phyloP scores from a whole-genome alignment of 2,113 vertebrate species.

The Sceloporus tristichus region DNA sequence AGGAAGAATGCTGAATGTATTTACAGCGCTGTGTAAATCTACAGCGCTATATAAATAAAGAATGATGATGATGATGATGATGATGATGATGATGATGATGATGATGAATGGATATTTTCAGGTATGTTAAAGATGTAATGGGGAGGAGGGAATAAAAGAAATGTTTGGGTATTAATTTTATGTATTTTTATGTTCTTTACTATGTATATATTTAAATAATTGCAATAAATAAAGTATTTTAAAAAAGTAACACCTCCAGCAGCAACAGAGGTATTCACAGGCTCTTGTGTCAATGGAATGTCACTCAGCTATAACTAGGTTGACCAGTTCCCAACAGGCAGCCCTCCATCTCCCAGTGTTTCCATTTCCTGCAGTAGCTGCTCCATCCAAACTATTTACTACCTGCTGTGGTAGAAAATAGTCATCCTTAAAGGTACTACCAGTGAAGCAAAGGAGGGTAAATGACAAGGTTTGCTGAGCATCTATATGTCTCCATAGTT shows the following conservation, averaged over 20 bases:
- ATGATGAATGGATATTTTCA: no score
- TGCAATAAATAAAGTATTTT: no score
- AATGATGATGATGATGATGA: no score
- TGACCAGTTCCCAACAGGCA: neutral
- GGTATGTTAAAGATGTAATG: no score
- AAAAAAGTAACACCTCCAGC: neutral
- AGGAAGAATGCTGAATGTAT: no score
- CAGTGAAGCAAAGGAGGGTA: neutral
- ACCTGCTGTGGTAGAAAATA: neutral
- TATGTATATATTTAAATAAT: no score
- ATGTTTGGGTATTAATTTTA: no score
- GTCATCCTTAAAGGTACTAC: neutral
- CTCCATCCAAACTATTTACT: neutral
- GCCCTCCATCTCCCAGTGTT: neutral
- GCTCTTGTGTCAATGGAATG: neutral
- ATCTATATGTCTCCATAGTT: neutral
- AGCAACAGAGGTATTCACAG: neutral
- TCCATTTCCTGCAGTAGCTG: neutral
- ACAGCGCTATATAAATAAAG: no score
- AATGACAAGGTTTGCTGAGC: neutral
- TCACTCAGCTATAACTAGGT: neutral
- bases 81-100: no score
- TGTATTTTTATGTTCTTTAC: no score
- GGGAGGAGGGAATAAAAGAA: no score
- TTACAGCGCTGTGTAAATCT: no score